A percentile compares a stretch with the other conserved stretches of the same genome.
These are phyloP conservation scores for Propithecus coquereli DNA, from an alignment of 2,113 vertebrate genomes.

Conservation along the genomic window DNA sequence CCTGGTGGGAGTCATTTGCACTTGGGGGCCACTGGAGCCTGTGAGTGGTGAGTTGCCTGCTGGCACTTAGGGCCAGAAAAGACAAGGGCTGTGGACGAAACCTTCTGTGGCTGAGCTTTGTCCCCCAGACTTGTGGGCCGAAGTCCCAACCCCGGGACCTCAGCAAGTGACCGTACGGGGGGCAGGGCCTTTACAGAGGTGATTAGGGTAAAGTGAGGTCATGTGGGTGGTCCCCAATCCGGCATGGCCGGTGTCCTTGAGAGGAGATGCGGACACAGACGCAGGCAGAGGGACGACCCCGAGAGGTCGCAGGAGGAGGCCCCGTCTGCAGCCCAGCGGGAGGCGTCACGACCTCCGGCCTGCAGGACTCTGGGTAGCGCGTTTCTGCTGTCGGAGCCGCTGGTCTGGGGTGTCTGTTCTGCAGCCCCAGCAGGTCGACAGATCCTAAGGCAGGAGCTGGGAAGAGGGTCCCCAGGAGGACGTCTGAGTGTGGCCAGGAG, in stretches of 20 bases:
- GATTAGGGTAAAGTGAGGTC: not conserved
- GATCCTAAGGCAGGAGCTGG: not conserved
- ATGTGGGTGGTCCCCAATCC: too few species aligned
- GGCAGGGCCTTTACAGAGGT: not conserved
- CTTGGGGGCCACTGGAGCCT: not conserved
- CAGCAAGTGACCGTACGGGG: not conserved
- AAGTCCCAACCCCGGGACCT: too few species aligned
- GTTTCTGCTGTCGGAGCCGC: not conserved
- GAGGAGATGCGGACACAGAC: too few species aligned
- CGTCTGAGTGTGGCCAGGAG: not conserved
- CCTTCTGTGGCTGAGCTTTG: rapidly evolving
- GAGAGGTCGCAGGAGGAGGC: not conserved
- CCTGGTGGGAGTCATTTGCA: not conserved
- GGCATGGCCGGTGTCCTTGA: rapidly evolving
- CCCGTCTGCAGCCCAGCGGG: rapidly evolving
- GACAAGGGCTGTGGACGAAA: not conserved
- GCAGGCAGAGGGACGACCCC: rapidly evolving
- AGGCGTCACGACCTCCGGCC: not conserved
- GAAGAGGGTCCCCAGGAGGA: rapidly evolving
- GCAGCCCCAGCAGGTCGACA: not conserved
- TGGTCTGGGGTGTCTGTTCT: not conserved
- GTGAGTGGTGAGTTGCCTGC: too few species aligned
- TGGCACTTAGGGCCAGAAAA: not conserved
- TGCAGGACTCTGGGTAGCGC: not conserved
- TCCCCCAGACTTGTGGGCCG: too few species aligned